Evolutionary conservation across 2,888 invertebrate genomes (phyloP).

Genomic region (Phytoseiulus persimilis): DNA sequence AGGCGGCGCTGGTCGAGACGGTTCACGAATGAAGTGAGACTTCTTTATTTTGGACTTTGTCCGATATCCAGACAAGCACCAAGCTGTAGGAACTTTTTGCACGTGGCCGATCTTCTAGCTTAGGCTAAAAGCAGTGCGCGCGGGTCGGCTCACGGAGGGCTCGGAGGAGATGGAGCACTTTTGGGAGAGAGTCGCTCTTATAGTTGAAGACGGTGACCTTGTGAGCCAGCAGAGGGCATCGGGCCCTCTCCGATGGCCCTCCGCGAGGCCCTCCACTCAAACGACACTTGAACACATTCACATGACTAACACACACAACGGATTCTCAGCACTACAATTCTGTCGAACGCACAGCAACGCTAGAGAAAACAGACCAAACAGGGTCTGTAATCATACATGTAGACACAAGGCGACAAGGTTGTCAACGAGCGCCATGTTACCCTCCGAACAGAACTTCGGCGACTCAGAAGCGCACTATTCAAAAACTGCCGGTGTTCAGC

Average conservation of each 20-base stretch:
- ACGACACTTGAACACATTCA: background rate
- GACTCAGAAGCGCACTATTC: no score
- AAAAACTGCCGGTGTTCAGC: no score
- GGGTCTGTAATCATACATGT: no score
- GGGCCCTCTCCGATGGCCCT: conserved; percentile 5
- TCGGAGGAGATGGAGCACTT: background rate
- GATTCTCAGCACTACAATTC: background rate
- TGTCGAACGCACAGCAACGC: background rate
- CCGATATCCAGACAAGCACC: background rate
- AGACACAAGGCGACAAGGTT: no score
- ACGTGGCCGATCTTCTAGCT: background rate
- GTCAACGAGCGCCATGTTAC: no score
- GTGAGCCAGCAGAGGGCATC: background rate
- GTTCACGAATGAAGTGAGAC: background rate
- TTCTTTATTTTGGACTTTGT: background rate
- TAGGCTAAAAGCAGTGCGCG: background rate
- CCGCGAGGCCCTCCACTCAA: background rate
- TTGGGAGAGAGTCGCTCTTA: background rate
- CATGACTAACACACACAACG: background rate
- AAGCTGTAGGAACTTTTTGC: background rate
- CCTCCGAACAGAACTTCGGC: no score
- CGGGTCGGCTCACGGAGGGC: background rate
- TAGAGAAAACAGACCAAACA: no score
- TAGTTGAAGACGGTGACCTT: background rate
- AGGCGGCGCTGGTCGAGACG: background rate